Evolutionary conservation across 2,888 invertebrate genomes (phyloP), one percentile per base, ranked within the genome.

Genomic region (Drosophila mettleri): DNA sequence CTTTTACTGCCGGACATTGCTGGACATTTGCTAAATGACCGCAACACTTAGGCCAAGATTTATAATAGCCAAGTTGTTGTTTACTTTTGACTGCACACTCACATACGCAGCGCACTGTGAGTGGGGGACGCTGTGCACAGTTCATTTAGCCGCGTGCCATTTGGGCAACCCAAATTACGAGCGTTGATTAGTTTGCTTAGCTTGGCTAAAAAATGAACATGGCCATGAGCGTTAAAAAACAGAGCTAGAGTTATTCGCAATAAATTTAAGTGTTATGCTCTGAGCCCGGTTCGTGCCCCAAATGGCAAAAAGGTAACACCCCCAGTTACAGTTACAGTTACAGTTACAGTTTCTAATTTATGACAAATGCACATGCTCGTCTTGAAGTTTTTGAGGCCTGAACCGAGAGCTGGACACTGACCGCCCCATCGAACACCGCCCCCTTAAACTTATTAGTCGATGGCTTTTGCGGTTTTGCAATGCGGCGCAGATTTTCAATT

Each of bases 31-130:
- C 85, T 83, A 88, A 89, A 84, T 88, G 89, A 80, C 88, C 87
- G 75, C 88, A 88, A 88, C 89, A 89, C 89, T 89, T 87, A 87
- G 79, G 72, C 78, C 64, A 84, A 89, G 88, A 88, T 88, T 88
- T 88, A 88, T 79, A 82, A 77, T 81, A 46, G 66, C 67, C 65
- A 64, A 83, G 77, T 83, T 81, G 79, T 75, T 83, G 80, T 86
- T 86, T 78, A 77, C 86, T 86, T 86, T 65, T 74, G 70, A 78
- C 73, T 80, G 80, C 80, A 70, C 81, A 69, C 72, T 62, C 57
- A 60, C 36, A 34, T 10, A 20, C 36, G 34, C 22, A 24, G 22
- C 20, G 46, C n/a, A 49, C 52, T 67, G n/a, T 63, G 52, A 69
- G 61, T 66, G 78, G 63, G 78, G 63, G 78, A 65, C 55, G 67